These are phyloP conservation scores for Drosophila navojoa DNA, from an alignment of 1,140 invertebrate species.

Conservation along the genomic window DNA sequence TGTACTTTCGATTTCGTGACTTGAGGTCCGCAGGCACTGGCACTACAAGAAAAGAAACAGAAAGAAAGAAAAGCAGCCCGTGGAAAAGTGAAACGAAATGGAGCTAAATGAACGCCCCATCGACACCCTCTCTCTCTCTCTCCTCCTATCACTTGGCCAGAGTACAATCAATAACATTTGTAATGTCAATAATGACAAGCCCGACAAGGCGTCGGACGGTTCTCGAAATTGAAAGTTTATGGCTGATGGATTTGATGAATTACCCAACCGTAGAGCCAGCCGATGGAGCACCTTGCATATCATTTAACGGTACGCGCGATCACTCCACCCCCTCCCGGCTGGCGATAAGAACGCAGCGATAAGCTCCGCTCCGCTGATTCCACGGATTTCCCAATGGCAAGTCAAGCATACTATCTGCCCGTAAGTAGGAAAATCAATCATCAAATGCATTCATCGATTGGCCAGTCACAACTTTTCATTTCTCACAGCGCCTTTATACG, in stretches of 20 bases:
- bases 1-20: conserved; percentile 78
- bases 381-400: conserved; percentile 39
- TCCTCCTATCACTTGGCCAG: background rate
- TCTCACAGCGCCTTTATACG: background rate
- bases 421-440: conserved; percentile 51
- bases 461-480: conserved; percentile 1
- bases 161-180: conserved; percentile 77
- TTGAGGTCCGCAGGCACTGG: conserved; percentile 11
- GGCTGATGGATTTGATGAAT: conserved; percentile 62
- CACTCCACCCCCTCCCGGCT: background rate
- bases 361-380: conserved; percentile 9
- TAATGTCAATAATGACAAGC: conserved; percentile 79
- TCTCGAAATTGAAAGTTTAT: conserved; percentile 57
- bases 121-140: background rate
- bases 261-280: conserved; percentile 45
- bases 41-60: background rate
- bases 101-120: conserved; percentile 11
- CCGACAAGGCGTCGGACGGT: conserved; percentile 30
- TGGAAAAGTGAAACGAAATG: conserved; percentile 42
- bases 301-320: conserved; percentile 23
- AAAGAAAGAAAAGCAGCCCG: conserved; percentile 33
- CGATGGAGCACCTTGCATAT: conserved; percentile 67
- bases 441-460: conserved; percentile 60
- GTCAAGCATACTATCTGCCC: background rate
- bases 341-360: conserved; percentile 37